These are phyloP conservation scores for Melanotaenia parkinsoni DNA, from an alignment of 2,797 vertebrate genomes.

Conservation along the genomic window DNA sequence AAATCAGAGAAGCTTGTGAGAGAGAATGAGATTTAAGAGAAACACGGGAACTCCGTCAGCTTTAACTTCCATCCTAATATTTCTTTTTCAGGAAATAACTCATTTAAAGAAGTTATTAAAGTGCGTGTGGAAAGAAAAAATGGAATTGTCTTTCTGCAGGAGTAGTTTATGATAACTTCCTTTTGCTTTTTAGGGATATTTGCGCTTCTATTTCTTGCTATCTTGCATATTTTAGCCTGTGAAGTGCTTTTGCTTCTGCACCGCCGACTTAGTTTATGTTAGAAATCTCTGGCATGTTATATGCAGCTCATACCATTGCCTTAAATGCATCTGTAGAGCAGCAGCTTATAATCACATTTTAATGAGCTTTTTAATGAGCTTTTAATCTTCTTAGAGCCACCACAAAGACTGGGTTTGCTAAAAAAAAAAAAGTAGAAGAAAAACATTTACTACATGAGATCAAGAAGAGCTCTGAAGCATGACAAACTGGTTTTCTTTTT, in stretches of 20 bases:
- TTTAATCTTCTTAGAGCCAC: slow-evolving; percentile 57
- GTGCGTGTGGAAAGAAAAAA: slow-evolving; percentile 21
- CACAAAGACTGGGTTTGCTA: slow-evolving; percentile 21
- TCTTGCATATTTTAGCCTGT: slow-evolving; percentile 16
- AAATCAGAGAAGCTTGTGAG: slow-evolving; percentile 28
- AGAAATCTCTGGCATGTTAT: slow-evolving; percentile 10
- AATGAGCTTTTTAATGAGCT: slow-evolving; percentile 63
- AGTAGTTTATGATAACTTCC: slow-evolving; percentile 36
- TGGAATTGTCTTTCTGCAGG: slow-evolving; percentile 26
- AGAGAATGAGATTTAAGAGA: slow-evolving; percentile 29
- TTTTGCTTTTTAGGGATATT: slow-evolving; percentile 46
- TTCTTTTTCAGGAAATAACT: slow-evolving; percentile 35
- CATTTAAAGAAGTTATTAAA: slow-evolving; percentile 38
- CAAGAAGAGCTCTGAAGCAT: slow-evolving; percentile 22
- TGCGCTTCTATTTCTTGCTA: slow-evolving; percentile 7
- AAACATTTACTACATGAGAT: slow-evolving; percentile 27
- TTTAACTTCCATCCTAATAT: slow-evolving; percentile 13
- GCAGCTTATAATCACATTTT: slow-evolving; percentile 54
- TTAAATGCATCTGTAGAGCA: slow-evolving; percentile 30
- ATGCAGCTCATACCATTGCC: slow-evolving; percentile 7
- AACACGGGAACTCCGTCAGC: slow-evolving; percentile 35
- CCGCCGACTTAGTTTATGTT: background rate
- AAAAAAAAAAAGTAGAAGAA: background rate
- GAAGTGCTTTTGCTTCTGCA: slow-evolving; percentile 9
- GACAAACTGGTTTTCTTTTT: slow-evolving; percentile 16